Conservation (phyloP, 2,113 vertebrate species). For the Xenus cinereus region DNA sequence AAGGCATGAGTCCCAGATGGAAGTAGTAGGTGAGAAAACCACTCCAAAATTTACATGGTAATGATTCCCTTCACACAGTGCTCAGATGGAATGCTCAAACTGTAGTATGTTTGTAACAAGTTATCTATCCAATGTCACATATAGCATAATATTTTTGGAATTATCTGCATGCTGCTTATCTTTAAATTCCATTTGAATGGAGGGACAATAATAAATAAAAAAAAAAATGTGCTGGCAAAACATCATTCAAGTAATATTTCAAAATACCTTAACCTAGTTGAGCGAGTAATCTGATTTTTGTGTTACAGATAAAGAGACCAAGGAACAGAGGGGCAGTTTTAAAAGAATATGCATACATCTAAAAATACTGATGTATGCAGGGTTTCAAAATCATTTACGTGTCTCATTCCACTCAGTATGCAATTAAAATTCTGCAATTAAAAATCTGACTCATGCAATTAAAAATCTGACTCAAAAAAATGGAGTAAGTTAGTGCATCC, state of each 20-base stretch:
- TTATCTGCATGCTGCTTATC: neutral
- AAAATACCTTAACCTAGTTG: neutral
- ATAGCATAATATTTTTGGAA: neutral
- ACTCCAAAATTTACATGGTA: neutral
- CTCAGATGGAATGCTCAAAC: neutral
- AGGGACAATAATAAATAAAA: neutral
- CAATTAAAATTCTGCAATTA: neutral
- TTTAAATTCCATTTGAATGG: neutral
- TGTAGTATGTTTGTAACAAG: rapidly evolving
- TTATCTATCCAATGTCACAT: neutral
- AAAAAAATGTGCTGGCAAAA: neutral
- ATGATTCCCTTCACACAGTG: neutral
- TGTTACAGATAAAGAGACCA: neutral
- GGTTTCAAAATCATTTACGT: neutral
- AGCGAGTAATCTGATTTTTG: neutral
- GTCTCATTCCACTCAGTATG: neutral
- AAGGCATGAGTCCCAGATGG: neutral
- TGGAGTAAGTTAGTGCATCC: neutral
- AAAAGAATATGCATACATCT: neutral
- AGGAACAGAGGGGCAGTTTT: neutral
- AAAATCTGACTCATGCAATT: neutral
- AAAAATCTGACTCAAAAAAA: neutral
- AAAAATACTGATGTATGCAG: neutral
- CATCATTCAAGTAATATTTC: neutral
- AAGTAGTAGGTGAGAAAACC: neutral